These are phyloP conservation scores for Xestoiulus laeticollis DNA, from an alignment of 2,888 invertebrate genomes.

Conservation along the genomic window DNA sequence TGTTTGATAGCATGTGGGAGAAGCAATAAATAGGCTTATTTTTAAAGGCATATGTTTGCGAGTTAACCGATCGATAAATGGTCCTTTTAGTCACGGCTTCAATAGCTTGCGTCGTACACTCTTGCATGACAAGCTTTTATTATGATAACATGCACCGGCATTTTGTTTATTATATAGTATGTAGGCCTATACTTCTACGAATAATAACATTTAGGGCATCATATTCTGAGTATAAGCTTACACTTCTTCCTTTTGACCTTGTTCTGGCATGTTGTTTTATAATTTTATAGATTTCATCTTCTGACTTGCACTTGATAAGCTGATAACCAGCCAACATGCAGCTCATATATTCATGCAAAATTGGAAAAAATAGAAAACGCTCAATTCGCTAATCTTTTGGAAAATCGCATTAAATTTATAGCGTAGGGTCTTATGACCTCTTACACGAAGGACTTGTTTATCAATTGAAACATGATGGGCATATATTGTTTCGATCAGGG, in stretches of 20 bases:
- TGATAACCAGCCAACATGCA: not conserved
- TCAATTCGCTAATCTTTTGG: not conserved
- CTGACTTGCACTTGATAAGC: not conserved
- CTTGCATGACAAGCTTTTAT: not conserved
- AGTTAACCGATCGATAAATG: not conserved
- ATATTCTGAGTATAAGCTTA: not conserved
- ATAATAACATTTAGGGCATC: not conserved
- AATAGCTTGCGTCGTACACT: not conserved
- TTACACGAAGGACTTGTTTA: not conserved
- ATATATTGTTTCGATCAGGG: not conserved
- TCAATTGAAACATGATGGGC: not conserved
- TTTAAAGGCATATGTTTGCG: not conserved
- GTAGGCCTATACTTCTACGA: not conserved
- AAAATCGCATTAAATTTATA: not conserved
- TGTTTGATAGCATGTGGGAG: not conserved
- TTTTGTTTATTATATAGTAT: not conserved
- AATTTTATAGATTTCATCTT: not conserved
- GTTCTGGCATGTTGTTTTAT: not conserved
- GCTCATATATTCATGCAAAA: not conserved
- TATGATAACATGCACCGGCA: not conserved
- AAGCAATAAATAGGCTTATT: not conserved
- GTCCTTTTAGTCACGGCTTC: constrained; percentile 16
- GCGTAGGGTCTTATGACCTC: not conserved
- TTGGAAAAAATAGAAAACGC: not conserved
- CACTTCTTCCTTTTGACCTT: not conserved